Evolutionary conservation across 37 sponge, comb jelly and placozoan genomes (phyloP), one percentile per base, ranked within the genome.

Genomic region (Aphrocallistes beatrix): DNA sequence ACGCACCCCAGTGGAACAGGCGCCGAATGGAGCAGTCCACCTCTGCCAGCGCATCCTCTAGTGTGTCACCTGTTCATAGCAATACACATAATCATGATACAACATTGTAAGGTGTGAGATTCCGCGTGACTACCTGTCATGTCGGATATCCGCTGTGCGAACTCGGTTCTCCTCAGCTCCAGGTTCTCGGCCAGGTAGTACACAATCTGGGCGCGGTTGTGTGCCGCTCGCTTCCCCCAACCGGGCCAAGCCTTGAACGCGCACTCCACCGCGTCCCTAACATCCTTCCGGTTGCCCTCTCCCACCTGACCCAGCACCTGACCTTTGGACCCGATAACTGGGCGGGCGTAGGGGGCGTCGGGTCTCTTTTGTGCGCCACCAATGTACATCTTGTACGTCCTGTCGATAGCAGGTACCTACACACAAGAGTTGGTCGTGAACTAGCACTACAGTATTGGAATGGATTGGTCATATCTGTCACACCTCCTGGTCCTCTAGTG

Each of bases 151-250:
- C 93, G 51, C 82, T 81, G 49, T 13, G 92, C 95, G 1, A 97
- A 88, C 51, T 97, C 98, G 13, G 81, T 85, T 36, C 87, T 85
- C 28, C 98, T 87, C 16, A 91, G 90, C 83, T 95, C 94, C 83
- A 97, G 81, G 91, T 97, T 97, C 87, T 97, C 98, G 0, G 98
- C 98, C 19, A 97, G 86, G 87, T 94, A 97, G 90, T 97, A 97
- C 50, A 94, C 94, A 37, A 97, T 97, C 84, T 97, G 98, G 28
- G 98, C 96, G 36, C 98, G 69, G 87, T 97, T 97, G 92, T 93
- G 96, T 8, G 95, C 95, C 23, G 95, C 96, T 37, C 96, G 50
- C 87, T 96, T 96, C 51, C 96, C 96, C 96, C 96, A 96, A 94
- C 99, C 99, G 75, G 99, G 94, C 16, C 89, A 91, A 37, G 96